Percentiles rank a stretch among this genome's conserved stretches.
phyloP scores from a whole-genome alignment of 2,888 invertebrate species.

The Scaptomyza flava region DNA sequence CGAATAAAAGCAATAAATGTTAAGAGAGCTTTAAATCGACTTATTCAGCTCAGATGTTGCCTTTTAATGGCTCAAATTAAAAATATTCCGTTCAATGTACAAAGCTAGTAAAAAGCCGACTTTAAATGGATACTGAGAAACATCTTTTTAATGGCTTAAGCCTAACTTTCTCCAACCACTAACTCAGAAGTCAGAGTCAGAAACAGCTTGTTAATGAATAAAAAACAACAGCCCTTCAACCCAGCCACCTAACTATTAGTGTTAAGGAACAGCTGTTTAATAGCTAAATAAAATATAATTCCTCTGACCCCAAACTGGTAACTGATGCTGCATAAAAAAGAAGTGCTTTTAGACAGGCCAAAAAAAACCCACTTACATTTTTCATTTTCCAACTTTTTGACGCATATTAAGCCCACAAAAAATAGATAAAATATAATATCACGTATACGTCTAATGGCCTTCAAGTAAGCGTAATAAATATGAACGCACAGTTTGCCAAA shows the following conservation, averaged over 20 bases:
- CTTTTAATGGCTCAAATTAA: neutral
- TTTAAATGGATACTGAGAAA: neutral
- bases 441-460: conserved; percentile 74
- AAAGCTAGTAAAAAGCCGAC: neutral
- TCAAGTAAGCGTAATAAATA: conserved; percentile 43
- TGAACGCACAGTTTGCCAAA: conserved; percentile 44
- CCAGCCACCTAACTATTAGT: neutral
- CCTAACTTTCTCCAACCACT: too few species aligned
- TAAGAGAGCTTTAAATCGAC: too few species aligned
- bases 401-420: neutral
- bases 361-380: neutral
- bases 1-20: too few species aligned
- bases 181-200: too few species aligned
- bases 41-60: neutral
- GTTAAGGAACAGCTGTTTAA: neutral
- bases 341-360: neutral
- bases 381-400: neutral
- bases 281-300: neutral
- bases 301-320: neutral
- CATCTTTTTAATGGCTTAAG: neutral
- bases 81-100: neutral
- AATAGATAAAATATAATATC: conserved; percentile 44
- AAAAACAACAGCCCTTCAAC: neutral
- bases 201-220: too few species aligned
- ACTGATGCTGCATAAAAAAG: neutral